A percentile compares a stretch with the other conserved stretches of the same genome.
These are phyloP conservation scores for Dolichoris vasculosae DNA, from an alignment of 1,140 invertebrate genomes.

Conservation along the genomic window DNA sequence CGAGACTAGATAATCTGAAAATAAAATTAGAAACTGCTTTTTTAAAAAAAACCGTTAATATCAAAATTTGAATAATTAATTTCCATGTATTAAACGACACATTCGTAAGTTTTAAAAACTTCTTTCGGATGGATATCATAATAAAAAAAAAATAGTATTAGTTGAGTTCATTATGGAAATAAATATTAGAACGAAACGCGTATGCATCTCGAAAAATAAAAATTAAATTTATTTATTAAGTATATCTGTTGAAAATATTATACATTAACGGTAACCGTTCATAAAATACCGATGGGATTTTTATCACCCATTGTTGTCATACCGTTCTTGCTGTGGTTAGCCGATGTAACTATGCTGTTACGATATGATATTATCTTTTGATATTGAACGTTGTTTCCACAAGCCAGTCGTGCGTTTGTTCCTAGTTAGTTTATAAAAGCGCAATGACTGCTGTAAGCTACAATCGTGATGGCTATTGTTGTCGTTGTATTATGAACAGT, in stretches of 20 bases:
- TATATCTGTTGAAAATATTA: not conserved
- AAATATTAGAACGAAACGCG: not conserved
- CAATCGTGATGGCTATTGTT: not conserved
- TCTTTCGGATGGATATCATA: not conserved
- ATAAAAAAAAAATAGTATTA: not conserved
- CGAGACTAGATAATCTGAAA: not conserved
- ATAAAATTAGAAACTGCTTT: not conserved
- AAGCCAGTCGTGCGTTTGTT: not conserved
- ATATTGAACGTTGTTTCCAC: not conserved
- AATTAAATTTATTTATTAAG: not conserved
- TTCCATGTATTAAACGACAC: not conserved
- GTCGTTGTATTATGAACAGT: not conserved
- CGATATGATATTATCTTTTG: slow-evolving; percentile 13
- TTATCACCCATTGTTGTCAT: slow-evolving; percentile 16
- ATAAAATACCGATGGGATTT: slow-evolving; percentile 11
- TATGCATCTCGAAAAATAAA: no score
- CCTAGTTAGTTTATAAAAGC: not conserved
- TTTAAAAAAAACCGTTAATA: not conserved
- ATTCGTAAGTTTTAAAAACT: not conserved
- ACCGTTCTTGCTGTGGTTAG: not conserved
- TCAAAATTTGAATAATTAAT: not conserved
- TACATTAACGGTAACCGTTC: not conserved
- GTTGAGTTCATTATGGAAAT: not conserved
- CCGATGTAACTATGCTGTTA: slow-evolving; percentile 6
- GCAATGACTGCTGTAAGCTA: not conserved